A percentile compares a stretch with the other conserved stretches of the same genome.
phyloP scores from a whole-genome alignment of 2,113 vertebrate genomes.

The Odobenus rosmarus region DNA sequence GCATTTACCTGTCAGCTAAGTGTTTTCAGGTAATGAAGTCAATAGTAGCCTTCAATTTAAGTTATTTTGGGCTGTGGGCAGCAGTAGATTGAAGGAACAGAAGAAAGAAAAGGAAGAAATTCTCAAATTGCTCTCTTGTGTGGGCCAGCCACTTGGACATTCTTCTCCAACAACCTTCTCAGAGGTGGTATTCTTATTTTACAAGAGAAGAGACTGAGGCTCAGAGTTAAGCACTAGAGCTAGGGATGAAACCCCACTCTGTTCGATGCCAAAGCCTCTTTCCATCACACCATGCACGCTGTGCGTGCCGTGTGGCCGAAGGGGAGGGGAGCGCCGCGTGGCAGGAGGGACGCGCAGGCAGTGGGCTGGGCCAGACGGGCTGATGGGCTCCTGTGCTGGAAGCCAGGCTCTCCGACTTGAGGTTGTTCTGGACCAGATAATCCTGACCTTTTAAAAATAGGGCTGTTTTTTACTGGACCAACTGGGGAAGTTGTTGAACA shows the following conservation, averaged over 20 bases:
- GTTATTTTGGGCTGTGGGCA: background rate
- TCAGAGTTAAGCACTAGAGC: background rate
- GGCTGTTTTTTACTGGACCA: background rate
- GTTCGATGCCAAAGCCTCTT: background rate
- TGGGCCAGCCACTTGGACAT: background rate
- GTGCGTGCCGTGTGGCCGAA: background rate
- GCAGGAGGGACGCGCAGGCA: background rate
- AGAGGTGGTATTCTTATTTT: background rate
- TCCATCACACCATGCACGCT: rapidly evolving
- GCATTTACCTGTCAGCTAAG: background rate
- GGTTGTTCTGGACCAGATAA: background rate
- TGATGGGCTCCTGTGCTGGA: background rate
- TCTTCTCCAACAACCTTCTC: background rate
- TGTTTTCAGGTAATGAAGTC: background rate
- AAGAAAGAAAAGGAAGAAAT: background rate
- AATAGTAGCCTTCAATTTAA: background rate
- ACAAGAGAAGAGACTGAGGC: background rate
- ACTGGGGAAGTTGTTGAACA: background rate
- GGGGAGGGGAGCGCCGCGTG: rapidly evolving
- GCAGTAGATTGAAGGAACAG: background rate
- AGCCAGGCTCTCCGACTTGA: background rate
- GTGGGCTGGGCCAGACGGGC: background rate
- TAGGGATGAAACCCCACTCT: background rate
- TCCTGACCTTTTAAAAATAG: background rate
- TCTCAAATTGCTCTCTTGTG: background rate